Evolutionary conservation across 2,888 invertebrate genomes (phyloP).

Genomic region (Xanthia togata): DNA sequence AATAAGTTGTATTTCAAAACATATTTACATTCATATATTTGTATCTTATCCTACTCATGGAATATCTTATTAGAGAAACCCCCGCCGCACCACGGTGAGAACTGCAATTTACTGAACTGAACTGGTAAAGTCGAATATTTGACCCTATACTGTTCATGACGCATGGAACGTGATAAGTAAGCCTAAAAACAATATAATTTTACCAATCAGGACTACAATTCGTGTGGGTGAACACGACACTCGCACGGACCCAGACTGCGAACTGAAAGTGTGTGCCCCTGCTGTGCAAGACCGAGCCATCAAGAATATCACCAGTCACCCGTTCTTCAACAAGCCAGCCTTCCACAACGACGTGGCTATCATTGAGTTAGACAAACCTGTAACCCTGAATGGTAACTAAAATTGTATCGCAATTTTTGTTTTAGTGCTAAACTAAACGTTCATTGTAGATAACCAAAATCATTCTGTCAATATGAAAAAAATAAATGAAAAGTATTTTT

Average conservation of each 20-base stretch:
- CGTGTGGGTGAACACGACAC: constrained; percentile 92
- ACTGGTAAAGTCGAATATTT: neutral
- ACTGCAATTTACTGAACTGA: too few relatives aligned
- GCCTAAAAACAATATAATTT: neutral
- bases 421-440: neutral
- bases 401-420: neutral
- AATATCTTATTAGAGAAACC: too few relatives aligned
- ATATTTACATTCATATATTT: too few relatives aligned
- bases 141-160: neutral
- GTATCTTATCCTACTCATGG: too few relatives aligned
- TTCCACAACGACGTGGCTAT: constrained; percentile 92
- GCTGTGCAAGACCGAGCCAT: constrained; percentile 85
- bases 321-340: constrained; percentile 84
- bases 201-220: constrained; percentile 83
- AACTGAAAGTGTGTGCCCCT: constrained; percentile 81
- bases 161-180: neutral
- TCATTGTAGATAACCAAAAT: neutral
- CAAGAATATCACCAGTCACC: constrained; percentile 86
- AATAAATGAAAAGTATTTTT: too few relatives aligned
- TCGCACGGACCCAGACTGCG: constrained; percentile 84
- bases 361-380: constrained; percentile 85
- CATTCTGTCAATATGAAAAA: neutral
- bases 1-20: too few relatives aligned
- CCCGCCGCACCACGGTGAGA: neutral
- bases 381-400: constrained; percentile 82